Base-by-base conservation (phyloP, 2,888 invertebrate species). In the Polyploca ridens region DNA sequence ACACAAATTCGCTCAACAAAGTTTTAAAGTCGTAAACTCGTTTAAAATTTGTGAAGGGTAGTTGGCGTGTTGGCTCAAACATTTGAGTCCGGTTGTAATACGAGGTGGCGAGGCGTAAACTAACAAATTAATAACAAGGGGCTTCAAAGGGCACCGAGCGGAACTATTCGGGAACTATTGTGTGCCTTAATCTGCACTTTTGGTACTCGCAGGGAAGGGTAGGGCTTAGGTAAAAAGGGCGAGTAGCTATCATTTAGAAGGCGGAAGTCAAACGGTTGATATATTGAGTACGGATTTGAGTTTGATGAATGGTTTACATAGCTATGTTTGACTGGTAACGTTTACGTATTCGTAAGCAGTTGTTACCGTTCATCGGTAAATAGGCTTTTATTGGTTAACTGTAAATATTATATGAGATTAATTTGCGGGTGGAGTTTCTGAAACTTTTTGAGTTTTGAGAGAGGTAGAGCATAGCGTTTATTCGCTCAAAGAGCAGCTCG, bases 161-260 rank as follows among this genome's bases (percentile, higher is more conserved):
- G 58, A 78, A 78, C 78, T 76, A 73, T 78, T 68, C 66, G 60
- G 35, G n/a, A 73, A 75, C 76, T 73, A 75, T 74, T 72, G 70
- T 63, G 64, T 64, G 67, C 66, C 69, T 73, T 73, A 72, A 72
- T 75, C 67, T 65, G 67, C 68, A 69, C 70, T 73, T 76, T 74
- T 67, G 68, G 69, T 66, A 54, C 46, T 46, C 46, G 5, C n/a
- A 5, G 16, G 46, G 61, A 41, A 38, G 61, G 61, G 61, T 61
- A n/a, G n/a, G n/a, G n/a, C n/a, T n/a, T 61, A 54, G 19, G 8
- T 19, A 61, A 61, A 61, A 61, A 61, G 61, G 61, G 27, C 27
- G n/a, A 16, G 38, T 41, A 19, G 19, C 38, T 16, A 61, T 19
- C 33, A 61, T 41, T 41, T 19, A 8, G 44, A 19, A 27, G 19